Percentiles rank a stretch among this genome's conserved stretches.
Evolutionary conservation across 2,888 invertebrate species (phyloP).

Genomic region (Chamaedrilus cognettii): DNA sequence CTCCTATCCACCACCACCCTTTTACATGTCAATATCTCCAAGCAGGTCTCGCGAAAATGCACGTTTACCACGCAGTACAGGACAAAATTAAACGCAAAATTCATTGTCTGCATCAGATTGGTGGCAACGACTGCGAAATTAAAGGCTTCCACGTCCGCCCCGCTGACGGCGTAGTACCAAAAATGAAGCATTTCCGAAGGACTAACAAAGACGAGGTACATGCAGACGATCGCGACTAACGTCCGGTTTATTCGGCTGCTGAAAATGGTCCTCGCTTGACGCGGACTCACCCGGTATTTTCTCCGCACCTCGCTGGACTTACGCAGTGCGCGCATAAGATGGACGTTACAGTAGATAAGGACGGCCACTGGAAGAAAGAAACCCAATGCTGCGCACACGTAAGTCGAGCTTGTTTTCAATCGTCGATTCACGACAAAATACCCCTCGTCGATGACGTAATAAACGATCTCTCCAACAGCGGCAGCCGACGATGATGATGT

Average conservation of each 20-base stretch:
- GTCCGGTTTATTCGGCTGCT: conserved; percentile 48
- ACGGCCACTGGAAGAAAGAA: conserved; percentile 53
- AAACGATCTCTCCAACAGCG: too few species aligned
- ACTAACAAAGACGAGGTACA: conserved; percentile 53
- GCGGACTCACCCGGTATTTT: conserved; percentile 28
- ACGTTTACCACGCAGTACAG: conserved; percentile 40
- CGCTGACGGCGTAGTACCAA: conserved; percentile 32
- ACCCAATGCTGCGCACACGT: conserved; percentile 49
- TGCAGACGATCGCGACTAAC: conserved; percentile 51
- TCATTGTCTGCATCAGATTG: conserved; percentile 35
- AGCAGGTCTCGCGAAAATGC: conserved; percentile 33
- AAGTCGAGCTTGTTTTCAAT: conserved; percentile 24
- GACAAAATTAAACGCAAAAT: conserved; percentile 42
- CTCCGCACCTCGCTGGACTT: conserved; percentile 28
- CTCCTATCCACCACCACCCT: background rate
- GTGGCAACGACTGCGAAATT: conserved; percentile 27
- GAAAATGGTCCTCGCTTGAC: conserved; percentile 5
- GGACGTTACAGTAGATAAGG: conserved; percentile 51
- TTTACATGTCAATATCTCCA: conserved; percentile 12
- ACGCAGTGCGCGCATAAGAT: conserved; percentile 43
- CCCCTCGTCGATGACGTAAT: conserved; percentile 30
- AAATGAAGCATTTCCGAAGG: conserved; percentile 55
- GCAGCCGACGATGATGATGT: background rate
- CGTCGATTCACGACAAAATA: conserved; percentile 19
- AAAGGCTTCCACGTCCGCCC: conserved; percentile 18